These are phyloP conservation scores for Nylanderia fulva DNA, from an alignment of 1,140 invertebrate genomes.

Conservation along the genomic window DNA sequence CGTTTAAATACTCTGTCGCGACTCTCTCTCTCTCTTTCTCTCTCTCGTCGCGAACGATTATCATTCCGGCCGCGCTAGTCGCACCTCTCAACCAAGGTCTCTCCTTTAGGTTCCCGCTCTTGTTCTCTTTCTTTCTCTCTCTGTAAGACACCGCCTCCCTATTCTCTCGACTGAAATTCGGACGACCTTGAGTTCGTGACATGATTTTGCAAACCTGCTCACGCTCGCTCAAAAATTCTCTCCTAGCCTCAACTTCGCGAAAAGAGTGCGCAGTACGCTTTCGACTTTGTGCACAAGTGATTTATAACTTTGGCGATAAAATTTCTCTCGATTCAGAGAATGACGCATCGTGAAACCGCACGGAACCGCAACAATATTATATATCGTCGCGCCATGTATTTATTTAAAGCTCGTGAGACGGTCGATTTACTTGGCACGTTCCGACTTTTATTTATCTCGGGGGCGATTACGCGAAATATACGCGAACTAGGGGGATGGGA, in stretches of 20 bases:
- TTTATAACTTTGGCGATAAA: background rate
- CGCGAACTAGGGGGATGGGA: background rate
- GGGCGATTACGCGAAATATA: constrained; percentile 31
- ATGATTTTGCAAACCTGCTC: constrained; percentile 31
- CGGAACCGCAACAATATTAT: background rate
- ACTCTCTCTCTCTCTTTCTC: too few relatives aligned
- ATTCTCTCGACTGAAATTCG: constrained; percentile 48
- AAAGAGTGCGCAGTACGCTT: background rate
- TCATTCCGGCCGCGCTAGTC: constrained; percentile 73
- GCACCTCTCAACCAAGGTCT: constrained; percentile 65
- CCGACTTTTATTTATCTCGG: constrained; percentile 27
- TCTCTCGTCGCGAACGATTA: constrained; percentile 77
- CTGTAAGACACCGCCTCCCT: background rate
- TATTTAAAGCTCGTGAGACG: background rate
- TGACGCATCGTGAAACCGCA: background rate
- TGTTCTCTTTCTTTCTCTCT: background rate
- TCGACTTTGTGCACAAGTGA: constrained; percentile 1
- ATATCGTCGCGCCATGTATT: background rate
- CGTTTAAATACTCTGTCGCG: constrained; percentile 76
- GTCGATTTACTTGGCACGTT: constrained; percentile 35
- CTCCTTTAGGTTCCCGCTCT: constrained; percentile 47
- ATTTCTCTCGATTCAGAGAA: background rate
- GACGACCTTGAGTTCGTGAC: constrained; percentile 62
- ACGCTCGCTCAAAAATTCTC: constrained; percentile 31
- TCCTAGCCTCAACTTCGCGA: too few relatives aligned